These are phyloP conservation scores for human DNA, from an alignment of 2,113 vertebrate species.

Conservation along the genomic window DNA sequence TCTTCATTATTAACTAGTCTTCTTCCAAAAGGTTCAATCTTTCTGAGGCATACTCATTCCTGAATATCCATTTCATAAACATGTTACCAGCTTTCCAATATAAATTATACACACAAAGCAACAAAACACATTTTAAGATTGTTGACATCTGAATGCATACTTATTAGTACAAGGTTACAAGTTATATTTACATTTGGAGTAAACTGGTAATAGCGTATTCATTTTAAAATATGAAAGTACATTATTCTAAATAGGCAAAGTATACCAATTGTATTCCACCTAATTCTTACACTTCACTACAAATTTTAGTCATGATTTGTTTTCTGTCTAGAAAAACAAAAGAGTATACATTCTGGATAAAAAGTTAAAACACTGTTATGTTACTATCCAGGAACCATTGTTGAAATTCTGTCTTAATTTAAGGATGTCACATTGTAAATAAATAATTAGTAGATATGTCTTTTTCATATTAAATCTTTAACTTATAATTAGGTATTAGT, in stretches of 20 bases:
- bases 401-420: constrained; percentile 47
- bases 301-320: not conserved
- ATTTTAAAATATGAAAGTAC: constrained; percentile 31
- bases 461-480: constrained; percentile 61
- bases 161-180: not conserved
- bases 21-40: not conserved
- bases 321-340: constrained; percentile 36
- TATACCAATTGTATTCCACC: not conserved
- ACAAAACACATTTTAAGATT: not conserved
- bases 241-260: constrained; percentile 7
- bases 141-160: not conserved
- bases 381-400: constrained; percentile 34
- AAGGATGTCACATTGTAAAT: constrained; percentile 56
- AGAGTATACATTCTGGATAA: not conserved
- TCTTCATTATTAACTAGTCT: not conserved
- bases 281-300: not conserved
- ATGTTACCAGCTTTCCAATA: not conserved
- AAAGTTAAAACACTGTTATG: not conserved
- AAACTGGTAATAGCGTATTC: not conserved
- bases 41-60: not conserved
- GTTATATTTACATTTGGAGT: constrained; percentile 7
- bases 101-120: not conserved
- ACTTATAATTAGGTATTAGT: constrained; percentile 67
- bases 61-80: not conserved
- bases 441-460: constrained; percentile 61